phyloP scores from a whole-genome alignment of 2,888 invertebrate species.

The Epistrophella euchroma region DNA sequence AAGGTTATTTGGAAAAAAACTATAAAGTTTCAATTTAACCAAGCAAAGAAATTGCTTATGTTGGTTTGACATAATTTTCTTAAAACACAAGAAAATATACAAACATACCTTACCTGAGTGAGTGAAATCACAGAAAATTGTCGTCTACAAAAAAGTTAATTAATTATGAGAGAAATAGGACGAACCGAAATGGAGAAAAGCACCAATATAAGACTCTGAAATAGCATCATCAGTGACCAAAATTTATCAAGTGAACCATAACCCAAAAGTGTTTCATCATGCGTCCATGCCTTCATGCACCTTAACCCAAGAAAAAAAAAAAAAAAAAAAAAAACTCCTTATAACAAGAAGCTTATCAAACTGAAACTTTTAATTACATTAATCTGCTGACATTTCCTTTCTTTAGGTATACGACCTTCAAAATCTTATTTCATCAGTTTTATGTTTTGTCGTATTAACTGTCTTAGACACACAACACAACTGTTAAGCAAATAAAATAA shows the following conservation, averaged over 20 bases:
- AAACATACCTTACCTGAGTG: background rate
- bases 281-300: constrained; percentile 5
- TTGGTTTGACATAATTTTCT: constrained; percentile 25
- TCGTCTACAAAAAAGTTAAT: constrained; percentile 23
- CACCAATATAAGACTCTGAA: constrained; percentile 25
- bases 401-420: constrained; percentile 15
- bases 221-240: constrained; percentile 21
- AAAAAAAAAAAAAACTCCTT: too few relatives aligned
- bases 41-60: constrained; percentile 14
- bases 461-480: constrained; percentile 55
- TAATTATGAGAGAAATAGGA: constrained; percentile 47
- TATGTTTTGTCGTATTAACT: constrained; percentile 43
- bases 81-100: background rate
- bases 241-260: constrained; percentile 34
- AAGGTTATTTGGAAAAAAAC: constrained; percentile 46
- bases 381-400: constrained; percentile 64
- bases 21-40: constrained; percentile 55
- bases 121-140: constrained; percentile 14
- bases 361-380: constrained; percentile 69
- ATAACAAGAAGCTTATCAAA: constrained; percentile 40
- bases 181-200: background rate
- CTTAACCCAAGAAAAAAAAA: too few relatives aligned
- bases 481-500: constrained; percentile 49
- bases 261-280: constrained; percentile 22
- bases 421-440: constrained; percentile 33